Percentiles rank a stretch among this genome's conserved stretches.
phyloP scores from a whole-genome alignment of 2,113 vertebrate genomes.

The Sinocyclocheilus anophthalmus region DNA sequence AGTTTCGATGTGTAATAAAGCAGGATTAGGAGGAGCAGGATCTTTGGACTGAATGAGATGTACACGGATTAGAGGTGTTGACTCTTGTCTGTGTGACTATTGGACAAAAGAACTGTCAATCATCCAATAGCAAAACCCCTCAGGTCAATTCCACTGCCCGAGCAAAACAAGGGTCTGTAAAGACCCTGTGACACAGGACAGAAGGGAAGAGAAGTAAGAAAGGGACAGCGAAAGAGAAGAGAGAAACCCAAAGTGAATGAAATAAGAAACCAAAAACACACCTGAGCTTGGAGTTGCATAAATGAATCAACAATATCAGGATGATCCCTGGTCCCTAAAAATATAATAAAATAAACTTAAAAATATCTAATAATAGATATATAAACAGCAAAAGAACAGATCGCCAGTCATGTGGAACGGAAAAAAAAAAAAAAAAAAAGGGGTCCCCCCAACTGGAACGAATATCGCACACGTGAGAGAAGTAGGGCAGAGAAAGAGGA shows the following conservation, averaged over 20 bases:
- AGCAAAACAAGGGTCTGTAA: slow-evolving; percentile 63
- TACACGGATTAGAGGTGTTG: neutral
- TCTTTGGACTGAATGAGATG: neutral
- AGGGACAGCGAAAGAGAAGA: slow-evolving; percentile 63
- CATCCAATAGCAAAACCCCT: slow-evolving; percentile 62
- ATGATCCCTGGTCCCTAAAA: slow-evolving; percentile 99
- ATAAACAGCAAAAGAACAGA: slow-evolving; percentile 99
- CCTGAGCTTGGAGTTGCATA: slow-evolving; percentile 99
- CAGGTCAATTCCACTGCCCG: slow-evolving; percentile 69
- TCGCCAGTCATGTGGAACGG: slow-evolving; percentile 99
- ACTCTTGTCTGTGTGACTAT: slow-evolving; percentile 50
- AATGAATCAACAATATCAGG: slow-evolving; percentile 99
- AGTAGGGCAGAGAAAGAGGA: slow-evolving; percentile 81
- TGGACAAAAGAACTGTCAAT: slow-evolving; percentile 64
- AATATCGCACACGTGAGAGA: slow-evolving; percentile 84
- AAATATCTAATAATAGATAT: slow-evolving; percentile 98
- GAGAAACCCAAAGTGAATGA: slow-evolving; percentile 99
- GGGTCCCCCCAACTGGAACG: too few species aligned
- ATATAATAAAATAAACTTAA: slow-evolving; percentile 99
- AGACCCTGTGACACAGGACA: slow-evolving; percentile 63
- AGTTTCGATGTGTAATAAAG: neutral
- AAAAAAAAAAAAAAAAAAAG: too few species aligned
- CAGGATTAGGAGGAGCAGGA: neutral
- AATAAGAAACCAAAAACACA: slow-evolving; percentile 99
- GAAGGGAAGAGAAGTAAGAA: slow-evolving; percentile 58